Conservation (phyloP, 2,888 invertebrate genomes). For the Lasioglossum leucozonium region DNA sequence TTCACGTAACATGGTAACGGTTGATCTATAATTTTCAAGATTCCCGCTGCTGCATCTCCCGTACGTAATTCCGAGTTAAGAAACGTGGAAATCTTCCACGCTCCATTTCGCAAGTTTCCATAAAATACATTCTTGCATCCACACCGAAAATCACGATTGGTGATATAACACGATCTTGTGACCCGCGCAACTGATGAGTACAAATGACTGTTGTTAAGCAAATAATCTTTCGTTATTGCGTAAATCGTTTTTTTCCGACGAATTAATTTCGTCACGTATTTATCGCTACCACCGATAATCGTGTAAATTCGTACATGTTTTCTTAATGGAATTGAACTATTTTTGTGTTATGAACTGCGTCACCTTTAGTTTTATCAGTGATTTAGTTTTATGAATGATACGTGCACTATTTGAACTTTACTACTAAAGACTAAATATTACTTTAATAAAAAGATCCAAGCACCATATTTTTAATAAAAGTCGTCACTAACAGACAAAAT, state of each 20-base stretch:
- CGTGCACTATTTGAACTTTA: background rate
- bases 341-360: background rate
- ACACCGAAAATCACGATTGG: background rate
- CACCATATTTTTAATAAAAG: background rate
- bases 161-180: background rate
- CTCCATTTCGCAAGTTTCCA: background rate
- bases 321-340: no score
- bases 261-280: constrained; percentile 6
- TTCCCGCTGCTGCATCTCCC: background rate
- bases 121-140: background rate
- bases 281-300: background rate
- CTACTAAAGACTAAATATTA: no score
- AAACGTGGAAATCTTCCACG: constrained; percentile 14
- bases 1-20: constrained; percentile 9
- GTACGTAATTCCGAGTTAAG: background rate
- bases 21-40: background rate
- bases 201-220: background rate
- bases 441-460: background rate
- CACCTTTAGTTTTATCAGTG: background rate
- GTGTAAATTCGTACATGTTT: background rate
- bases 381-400: background rate
- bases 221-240: constrained; percentile 1
- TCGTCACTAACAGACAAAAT: background rate
- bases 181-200: background rate
- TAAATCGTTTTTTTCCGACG: background rate